phyloP scores from a whole-genome alignment of 2,888 invertebrate genomes.

The Hemithea aestivaria region DNA sequence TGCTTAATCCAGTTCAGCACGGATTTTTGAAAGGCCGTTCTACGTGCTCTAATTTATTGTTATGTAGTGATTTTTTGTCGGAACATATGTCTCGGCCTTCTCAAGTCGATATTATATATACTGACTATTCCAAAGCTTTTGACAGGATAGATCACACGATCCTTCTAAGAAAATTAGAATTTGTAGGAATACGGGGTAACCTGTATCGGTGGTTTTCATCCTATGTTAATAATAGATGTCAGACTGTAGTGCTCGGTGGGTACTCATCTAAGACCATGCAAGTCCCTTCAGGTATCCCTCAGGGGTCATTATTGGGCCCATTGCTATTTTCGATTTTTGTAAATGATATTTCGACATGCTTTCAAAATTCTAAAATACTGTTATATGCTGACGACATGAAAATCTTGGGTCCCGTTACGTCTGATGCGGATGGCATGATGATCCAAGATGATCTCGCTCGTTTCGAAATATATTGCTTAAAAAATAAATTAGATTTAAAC shows the following conservation, averaged over 20 bases:
- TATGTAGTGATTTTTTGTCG: constrained; percentile 9
- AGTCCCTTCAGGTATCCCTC: constrained; percentile 4
- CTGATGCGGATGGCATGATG: constrained; percentile 4
- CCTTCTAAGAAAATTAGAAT: too few relatives aligned
- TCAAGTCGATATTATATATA: too few relatives aligned
- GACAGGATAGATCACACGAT: constrained; percentile 3
- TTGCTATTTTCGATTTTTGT: constrained; percentile 1
- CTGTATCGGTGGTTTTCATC: too few relatives aligned
- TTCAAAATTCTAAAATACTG: constrained; percentile 4
- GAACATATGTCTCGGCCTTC: too few relatives aligned
- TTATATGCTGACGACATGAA: constrained; percentile 7
- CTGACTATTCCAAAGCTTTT: too few relatives aligned
- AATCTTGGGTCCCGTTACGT: not conserved
- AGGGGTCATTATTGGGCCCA: too few relatives aligned
- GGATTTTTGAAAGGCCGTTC: constrained; percentile 8
- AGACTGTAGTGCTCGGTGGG: constrained; percentile 10
- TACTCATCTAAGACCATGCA: not conserved
- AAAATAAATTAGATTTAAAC: too few relatives aligned
- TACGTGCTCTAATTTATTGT: constrained; percentile 8
- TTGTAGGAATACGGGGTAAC: too few relatives aligned
- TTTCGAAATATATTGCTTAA: constrained; percentile 3
- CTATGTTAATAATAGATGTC: too few relatives aligned
- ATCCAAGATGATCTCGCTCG: constrained; percentile 2
- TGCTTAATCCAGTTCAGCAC: constrained; percentile 3
- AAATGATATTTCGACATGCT: constrained; percentile 5